Conservation (phyloP, 92 coral and sea anemone genomes). For the Nematostella vectensis region DNA sequence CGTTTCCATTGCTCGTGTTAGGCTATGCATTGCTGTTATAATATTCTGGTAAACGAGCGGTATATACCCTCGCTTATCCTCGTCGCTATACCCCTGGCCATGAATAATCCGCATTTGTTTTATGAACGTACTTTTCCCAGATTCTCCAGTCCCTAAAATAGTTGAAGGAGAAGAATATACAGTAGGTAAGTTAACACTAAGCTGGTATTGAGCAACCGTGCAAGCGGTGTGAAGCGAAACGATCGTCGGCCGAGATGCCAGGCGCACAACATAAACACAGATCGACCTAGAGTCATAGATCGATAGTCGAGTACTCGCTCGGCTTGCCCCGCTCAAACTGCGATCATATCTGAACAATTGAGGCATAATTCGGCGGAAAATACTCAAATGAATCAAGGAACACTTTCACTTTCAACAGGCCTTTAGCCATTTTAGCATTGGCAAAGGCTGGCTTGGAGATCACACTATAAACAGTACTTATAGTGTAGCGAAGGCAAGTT, state of each 20-base stretch:
- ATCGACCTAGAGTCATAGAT: not conserved
- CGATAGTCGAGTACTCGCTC: not conserved
- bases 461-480: conserved; percentile 6
- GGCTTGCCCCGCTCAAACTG: not conserved
- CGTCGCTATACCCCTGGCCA: conserved; percentile 98
- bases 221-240: too few species aligned
- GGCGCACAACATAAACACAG: conserved; percentile 1
- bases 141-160: conserved; percentile 89
- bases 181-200: not conserved
- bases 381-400: not conserved
- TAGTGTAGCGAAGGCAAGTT: conserved; percentile 4
- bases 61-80: conserved; percentile 88
- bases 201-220: not conserved
- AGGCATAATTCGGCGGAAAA: not conserved
- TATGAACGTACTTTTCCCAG: conserved; percentile 98
- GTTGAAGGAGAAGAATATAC: not conserved
- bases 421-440: not conserved
- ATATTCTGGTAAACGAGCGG: conserved; percentile 93
- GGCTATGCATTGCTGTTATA: conserved; percentile 91
- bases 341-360: not conserved
- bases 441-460: not conserved
- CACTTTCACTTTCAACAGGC: not conserved
- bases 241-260: too few species aligned
- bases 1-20: conserved; percentile 96
- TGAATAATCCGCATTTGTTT: conserved; percentile 99